Evolutionary conservation across 2,113 vertebrate species (phyloP).

Genomic region (Syrrhaptes paradoxus): DNA sequence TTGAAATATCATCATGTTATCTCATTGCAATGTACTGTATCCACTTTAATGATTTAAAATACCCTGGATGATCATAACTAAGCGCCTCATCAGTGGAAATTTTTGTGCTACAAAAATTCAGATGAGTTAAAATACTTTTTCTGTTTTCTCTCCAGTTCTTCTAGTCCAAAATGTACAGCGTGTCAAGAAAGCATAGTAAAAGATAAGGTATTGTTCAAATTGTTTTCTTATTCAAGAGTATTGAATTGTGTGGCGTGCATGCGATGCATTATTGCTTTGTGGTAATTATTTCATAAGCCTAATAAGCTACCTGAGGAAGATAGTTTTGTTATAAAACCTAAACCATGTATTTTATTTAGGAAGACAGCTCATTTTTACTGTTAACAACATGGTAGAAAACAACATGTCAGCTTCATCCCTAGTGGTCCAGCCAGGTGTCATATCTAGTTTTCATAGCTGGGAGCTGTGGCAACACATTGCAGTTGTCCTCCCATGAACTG

Average conservation of each 20-base stretch:
- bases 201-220: slow-evolving; percentile 77
- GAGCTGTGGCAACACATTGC: not conserved
- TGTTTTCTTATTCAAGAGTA: not conserved
- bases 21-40: not conserved
- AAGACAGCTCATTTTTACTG: not conserved
- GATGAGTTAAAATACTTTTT: not conserved
- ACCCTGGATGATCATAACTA: not conserved
- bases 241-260: not conserved
- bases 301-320: not conserved
- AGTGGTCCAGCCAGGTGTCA: not conserved
- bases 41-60: not conserved
- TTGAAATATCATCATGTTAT: not conserved
- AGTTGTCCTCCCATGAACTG: not conserved
- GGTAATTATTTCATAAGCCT: not conserved
- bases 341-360: not conserved
- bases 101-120: not conserved
- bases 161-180: slow-evolving; percentile 79
- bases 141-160: slow-evolving; percentile 65
- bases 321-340: not conserved
- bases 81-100: not conserved
- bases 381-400: not conserved
- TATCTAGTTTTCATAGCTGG: not conserved
- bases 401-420: not conserved
- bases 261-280: not conserved
- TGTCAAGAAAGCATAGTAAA: slow-evolving; percentile 82